Evolutionary conservation across 1,140 invertebrate genomes (phyloP).

Genomic region (Olivierus martensii): DNA sequence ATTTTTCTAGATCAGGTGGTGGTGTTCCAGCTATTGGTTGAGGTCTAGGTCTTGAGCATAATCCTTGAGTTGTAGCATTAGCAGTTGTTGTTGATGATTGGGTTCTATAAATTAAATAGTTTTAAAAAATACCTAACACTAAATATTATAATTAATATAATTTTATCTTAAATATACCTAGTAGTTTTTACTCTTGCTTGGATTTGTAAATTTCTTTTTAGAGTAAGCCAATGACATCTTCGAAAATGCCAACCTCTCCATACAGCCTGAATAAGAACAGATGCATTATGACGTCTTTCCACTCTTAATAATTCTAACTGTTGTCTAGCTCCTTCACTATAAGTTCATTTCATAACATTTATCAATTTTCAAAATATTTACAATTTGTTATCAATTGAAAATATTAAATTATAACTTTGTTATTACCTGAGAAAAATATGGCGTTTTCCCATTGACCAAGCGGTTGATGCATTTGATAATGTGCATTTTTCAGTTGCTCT

Average conservation of each 20-base stretch:
- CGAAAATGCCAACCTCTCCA: conserved; percentile 61
- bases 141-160: no score
- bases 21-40: conserved; percentile 59
- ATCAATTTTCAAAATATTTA: neutral
- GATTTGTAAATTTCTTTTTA: conserved; percentile 33
- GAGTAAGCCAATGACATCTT: conserved; percentile 45
- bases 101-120: neutral
- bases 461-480: conserved; percentile 40
- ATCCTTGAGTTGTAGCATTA: neutral
- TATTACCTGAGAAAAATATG: conserved; percentile 66
- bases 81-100: neutral
- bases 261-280: conserved; percentile 52
- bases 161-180: neutral
- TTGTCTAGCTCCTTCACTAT: conserved; percentile 79
- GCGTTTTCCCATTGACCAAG: conserved; percentile 80
- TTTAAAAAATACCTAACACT: no score
- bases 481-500: conserved; percentile 28
- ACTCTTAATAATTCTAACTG: conserved; percentile 64
- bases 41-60: conserved; percentile 46
- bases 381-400: neutral
- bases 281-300: conserved; percentile 58
- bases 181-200: conserved; percentile 8
- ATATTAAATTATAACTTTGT: neutral
- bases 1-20: conserved; percentile 45
- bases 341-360: neutral